Percentiles rank a stretch among this genome's conserved stretches.
Evolutionary conservation across 2,797 vertebrate species (phyloP).

Genomic region (Oreonectes daqikongensis): DNA sequence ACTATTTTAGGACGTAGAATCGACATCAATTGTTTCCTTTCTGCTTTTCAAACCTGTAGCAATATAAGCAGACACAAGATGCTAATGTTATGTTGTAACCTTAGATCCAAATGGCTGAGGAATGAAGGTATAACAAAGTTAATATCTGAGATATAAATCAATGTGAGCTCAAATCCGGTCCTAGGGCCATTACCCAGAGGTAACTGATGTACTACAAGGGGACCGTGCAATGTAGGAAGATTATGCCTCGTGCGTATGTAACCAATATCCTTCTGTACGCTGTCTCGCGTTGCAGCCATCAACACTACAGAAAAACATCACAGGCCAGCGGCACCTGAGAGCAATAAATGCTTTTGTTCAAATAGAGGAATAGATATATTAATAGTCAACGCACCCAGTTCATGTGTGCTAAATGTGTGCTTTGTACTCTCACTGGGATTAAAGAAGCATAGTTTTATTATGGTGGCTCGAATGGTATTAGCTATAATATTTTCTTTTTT

Average conservation of each 20-base stretch:
- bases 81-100: conserved; percentile 23
- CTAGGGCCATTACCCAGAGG: conserved; percentile 41
- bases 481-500: neutral
- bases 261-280: conserved; percentile 28
- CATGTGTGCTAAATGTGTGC: neutral
- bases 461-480: neutral
- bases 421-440: neutral
- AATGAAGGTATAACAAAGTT: conserved; percentile 28
- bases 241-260: conserved; percentile 29
- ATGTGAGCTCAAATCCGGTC: conserved; percentile 33
- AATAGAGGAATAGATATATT: conserved; percentile 10
- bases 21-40: neutral
- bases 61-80: conserved; percentile 10
- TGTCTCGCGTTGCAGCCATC: conserved; percentile 28
- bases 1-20: neutral
- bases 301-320: neutral
- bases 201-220: conserved; percentile 36
- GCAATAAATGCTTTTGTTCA: conserved; percentile 13
- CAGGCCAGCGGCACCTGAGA: neutral
- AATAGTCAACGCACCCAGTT: neutral
- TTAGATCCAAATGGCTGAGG: conserved; percentile 19
- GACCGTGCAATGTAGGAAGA: conserved; percentile 1
- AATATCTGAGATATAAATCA: conserved; percentile 48
- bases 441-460: conserved; percentile 17
- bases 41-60: conserved; percentile 32